Conservation (phyloP, 2,113 vertebrate species). For the Mirza zaza region DNA sequence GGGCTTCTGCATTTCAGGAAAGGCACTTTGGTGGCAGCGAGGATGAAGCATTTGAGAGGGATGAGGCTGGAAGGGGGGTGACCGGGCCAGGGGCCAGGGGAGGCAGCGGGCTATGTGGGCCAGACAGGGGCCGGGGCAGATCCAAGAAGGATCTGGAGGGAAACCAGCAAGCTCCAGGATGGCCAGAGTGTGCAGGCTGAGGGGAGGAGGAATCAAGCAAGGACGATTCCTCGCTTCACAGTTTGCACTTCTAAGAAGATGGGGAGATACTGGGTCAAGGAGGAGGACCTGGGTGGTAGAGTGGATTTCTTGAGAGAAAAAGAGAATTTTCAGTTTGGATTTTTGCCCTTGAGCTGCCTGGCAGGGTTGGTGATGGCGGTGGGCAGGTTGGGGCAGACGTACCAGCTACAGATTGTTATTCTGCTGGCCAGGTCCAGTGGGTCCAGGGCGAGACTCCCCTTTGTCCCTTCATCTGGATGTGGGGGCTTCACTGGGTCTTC, state of each 20-base stretch:
- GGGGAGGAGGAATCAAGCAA: not conserved
- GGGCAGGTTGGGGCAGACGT: not conserved
- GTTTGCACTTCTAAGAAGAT: not conserved
- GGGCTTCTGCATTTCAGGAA: not conserved
- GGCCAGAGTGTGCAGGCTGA: not conserved
- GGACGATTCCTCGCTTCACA: not conserved
- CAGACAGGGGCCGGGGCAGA: not conserved
- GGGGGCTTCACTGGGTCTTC: no score
- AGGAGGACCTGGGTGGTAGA: not conserved
- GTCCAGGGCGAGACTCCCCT: no score
- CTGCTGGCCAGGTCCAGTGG: not conserved
- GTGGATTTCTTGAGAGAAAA: not conserved
- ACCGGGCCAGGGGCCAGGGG: not conserved
- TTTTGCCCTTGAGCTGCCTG: not conserved
- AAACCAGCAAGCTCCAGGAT: not conserved
- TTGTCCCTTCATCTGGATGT: not conserved
- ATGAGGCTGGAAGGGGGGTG: not conserved
- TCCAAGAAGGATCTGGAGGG: not conserved
- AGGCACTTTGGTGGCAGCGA: not conserved
- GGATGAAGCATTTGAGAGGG: not conserved
- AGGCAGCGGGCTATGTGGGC: not conserved
- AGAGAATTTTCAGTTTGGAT: not conserved
- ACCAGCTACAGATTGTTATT: not conserved
- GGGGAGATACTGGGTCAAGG: not conserved
- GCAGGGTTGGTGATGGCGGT: not conserved